Conservation (phyloP, 2,797 vertebrate species). For the Linurgus olivaceus region DNA sequence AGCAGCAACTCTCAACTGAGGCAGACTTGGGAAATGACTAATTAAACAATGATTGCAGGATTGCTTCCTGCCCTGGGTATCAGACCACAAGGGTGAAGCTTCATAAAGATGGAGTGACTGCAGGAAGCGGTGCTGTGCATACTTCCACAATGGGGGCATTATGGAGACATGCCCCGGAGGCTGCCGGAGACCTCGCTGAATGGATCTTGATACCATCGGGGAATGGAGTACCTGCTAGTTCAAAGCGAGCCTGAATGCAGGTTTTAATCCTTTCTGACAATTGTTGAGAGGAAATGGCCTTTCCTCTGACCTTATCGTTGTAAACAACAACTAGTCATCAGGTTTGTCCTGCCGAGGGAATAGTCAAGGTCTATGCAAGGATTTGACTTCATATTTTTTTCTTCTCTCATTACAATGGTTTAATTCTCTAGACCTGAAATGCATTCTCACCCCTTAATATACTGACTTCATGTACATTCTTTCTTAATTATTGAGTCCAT, state of each 20-base stretch:
- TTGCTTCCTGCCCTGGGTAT: constrained; percentile 59
- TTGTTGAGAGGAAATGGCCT: constrained; percentile 69
- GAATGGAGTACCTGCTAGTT: constrained; percentile 67
- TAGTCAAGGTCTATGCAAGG: constrained; percentile 59
- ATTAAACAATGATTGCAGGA: constrained; percentile 63
- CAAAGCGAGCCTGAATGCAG: constrained; percentile 62
- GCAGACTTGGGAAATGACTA: constrained; percentile 64
- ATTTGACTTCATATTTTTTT: constrained; percentile 2
- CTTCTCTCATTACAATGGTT: constrained; percentile 39
- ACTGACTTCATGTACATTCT: constrained; percentile 36
- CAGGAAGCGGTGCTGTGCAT: constrained; percentile 46
- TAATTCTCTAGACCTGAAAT: constrained; percentile 44
- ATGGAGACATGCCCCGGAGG: constrained; percentile 62
- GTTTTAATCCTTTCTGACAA: constrained; percentile 71
- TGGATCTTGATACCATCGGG: constrained; percentile 62
- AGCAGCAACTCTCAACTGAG: not conserved
- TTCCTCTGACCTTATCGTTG: constrained; percentile 70
- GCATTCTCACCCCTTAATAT: constrained; percentile 46
- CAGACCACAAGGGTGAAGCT: constrained; percentile 58
- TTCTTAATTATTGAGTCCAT: constrained; percentile 43
- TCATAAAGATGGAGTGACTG: constrained; percentile 21
- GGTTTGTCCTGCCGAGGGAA: constrained; percentile 48
- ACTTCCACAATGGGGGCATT: constrained; percentile 60
- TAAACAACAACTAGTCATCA: constrained; percentile 67
- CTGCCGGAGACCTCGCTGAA: constrained; percentile 34